phyloP scores from a whole-genome alignment of 2,797 vertebrate genomes.

The Silurus lanzhouensis region DNA sequence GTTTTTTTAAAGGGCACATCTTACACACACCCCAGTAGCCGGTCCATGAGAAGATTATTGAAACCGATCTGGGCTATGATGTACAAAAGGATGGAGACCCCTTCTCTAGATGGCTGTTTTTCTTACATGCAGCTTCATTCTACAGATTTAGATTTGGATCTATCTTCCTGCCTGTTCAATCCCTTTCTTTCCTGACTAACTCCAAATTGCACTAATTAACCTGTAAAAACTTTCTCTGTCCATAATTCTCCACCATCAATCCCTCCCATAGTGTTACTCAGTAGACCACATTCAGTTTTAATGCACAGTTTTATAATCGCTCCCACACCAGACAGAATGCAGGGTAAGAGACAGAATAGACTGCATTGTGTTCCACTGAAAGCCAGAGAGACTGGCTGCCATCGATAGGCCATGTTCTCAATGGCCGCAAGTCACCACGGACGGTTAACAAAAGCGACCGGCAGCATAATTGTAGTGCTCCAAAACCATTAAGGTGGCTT shows the following conservation, averaged over 20 bases:
- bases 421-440: slow-evolving; percentile 77
- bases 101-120: neutral
- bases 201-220: neutral
- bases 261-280: slow-evolving; percentile 1
- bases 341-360: slow-evolving; percentile 27
- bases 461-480: slow-evolving; percentile 83
- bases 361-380: slow-evolving; percentile 45
- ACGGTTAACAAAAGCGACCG: slow-evolving; percentile 81
- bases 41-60: no score
- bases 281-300: slow-evolving; percentile 33
- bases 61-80: no score
- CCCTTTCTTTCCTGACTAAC: neutral
- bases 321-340: slow-evolving; percentile 13
- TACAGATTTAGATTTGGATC: neutral
- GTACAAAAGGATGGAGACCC: no score
- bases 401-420: slow-evolving; percentile 52
- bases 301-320: slow-evolving; percentile 43
- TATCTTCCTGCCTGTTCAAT: neutral
- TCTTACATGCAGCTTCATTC: neutral
- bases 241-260: slow-evolving; percentile 1
- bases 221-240: no score
- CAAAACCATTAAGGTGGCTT: slow-evolving; percentile 86
- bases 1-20: no score
- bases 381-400: slow-evolving; percentile 42
- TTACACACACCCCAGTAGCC: no score